Percentiles rank a stretch among this genome's conserved stretches.
phyloP scores from a whole-genome alignment of 2,113 vertebrate species.

The Phasianus colchicus region DNA sequence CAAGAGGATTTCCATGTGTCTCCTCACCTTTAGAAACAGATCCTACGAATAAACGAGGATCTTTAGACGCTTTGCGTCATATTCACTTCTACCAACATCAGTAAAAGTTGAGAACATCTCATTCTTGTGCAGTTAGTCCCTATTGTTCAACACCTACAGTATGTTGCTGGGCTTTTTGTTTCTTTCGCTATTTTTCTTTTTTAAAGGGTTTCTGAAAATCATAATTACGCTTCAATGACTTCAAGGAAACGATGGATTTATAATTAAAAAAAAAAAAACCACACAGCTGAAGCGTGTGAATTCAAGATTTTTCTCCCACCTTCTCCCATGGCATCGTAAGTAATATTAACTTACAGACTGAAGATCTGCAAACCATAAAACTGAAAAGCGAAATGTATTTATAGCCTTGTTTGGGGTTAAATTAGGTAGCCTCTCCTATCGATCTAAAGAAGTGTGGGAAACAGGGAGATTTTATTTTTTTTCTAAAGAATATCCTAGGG shows the following conservation, averaged over 20 bases:
- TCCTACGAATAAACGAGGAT: not conserved
- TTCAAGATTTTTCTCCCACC: not conserved
- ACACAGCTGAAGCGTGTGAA: not conserved
- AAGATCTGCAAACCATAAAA: not conserved
- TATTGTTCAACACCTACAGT: constrained; percentile 37
- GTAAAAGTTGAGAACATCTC: constrained; percentile 32
- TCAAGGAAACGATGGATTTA: not conserved
- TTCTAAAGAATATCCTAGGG: not conserved
- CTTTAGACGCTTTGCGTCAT: constrained; percentile 8
- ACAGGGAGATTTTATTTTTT: not conserved
- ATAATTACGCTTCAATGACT: constrained; percentile 2
- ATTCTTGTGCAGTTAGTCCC: constrained; percentile 25
- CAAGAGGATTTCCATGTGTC: not conserved
- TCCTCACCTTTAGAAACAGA: not conserved
- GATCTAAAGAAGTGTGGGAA: not conserved
- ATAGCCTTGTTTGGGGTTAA: not conserved
- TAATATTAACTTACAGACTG: not conserved
- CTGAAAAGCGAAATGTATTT: not conserved
- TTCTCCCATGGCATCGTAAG: not conserved
- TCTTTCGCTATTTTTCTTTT: not conserved
- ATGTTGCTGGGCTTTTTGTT: not conserved
- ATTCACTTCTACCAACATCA: constrained; percentile 23
- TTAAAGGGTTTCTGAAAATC: constrained; percentile 26
- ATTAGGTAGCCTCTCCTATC: not conserved
- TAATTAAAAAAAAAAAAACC: not conserved